Percentiles rank a stretch among this genome's conserved stretches.
Evolutionary conservation across 1,140 invertebrate genomes (phyloP).

Genomic region (Eriosoma lanigerum): DNA sequence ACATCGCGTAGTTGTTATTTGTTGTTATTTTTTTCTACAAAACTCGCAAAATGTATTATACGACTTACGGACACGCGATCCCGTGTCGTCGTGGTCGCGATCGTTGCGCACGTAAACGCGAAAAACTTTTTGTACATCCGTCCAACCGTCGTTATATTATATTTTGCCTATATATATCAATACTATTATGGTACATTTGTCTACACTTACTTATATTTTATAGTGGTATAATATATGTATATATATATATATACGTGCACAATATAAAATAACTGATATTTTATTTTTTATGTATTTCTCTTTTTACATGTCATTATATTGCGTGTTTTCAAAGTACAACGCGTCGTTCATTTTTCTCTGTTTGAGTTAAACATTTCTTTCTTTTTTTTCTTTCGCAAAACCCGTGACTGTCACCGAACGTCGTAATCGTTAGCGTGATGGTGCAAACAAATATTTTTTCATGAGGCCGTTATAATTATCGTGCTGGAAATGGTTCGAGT

Average conservation of each 20-base stretch:
- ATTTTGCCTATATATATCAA: too few species aligned
- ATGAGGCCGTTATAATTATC: neutral
- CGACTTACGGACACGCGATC: constrained; percentile 11
- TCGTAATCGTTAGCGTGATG: neutral
- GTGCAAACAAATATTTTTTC: neutral
- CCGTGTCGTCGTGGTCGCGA: neutral
- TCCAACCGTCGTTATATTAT: neutral
- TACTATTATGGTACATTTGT: too few species aligned
- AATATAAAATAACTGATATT: neutral
- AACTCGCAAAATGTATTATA: neutral
- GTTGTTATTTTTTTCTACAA: neutral
- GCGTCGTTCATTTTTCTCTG: neutral
- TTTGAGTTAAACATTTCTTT: neutral
- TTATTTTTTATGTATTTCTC: neutral
- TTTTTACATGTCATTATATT: neutral
- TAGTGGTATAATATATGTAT: too few species aligned
- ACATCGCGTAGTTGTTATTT: neutral
- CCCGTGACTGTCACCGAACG: constrained; percentile 34
- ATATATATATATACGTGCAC: too few species aligned
- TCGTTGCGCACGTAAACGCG: neutral
- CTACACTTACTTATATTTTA: too few species aligned
- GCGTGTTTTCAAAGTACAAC: neutral
- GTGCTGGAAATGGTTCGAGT: too few species aligned
- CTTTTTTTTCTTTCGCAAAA: constrained; percentile 8
- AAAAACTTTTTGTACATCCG: constrained; percentile 26